Conservation (phyloP, 1,140 invertebrate species). For the Sarcophaga bullata region DNA sequence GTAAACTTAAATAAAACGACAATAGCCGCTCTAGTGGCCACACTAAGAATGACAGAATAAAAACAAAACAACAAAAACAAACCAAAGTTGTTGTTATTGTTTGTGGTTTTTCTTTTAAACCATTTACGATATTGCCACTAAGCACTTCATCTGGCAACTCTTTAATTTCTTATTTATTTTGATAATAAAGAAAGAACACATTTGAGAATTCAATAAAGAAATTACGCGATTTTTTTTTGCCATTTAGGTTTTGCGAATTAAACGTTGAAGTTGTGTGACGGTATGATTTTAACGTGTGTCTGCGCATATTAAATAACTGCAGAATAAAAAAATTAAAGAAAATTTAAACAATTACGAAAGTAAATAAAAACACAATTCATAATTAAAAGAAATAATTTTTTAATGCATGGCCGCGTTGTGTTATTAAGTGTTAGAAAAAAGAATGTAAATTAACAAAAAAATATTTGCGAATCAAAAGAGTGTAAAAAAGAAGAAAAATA, state of each 20-base stretch:
- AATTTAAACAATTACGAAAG: slow-evolving; percentile 2
- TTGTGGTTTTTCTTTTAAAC: background rate
- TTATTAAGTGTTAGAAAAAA: background rate
- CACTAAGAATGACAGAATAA: background rate
- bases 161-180: background rate
- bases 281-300: background rate
- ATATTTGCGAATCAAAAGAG: background rate
- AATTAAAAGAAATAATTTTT: background rate
- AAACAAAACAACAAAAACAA: slow-evolving; percentile 39
- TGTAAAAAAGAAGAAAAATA: background rate
- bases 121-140: background rate
- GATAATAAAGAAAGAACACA: background rate
- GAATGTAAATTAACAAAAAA: background rate
- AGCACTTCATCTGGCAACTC: background rate
- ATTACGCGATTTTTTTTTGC: slow-evolving; percentile 33
- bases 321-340: background rate
- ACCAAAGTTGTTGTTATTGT: background rate
- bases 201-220: background rate
- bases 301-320: no score
- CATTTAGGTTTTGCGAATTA: slow-evolving; percentile 28
- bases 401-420: background rate
- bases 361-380: background rate
- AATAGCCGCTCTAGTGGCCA: no score
- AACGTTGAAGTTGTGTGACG: slow-evolving; percentile 15
- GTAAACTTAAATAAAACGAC: no score